These are phyloP conservation scores for Lutjanus campechanus DNA, from an alignment of 2,797 vertebrate genomes.

Conservation along the genomic window DNA sequence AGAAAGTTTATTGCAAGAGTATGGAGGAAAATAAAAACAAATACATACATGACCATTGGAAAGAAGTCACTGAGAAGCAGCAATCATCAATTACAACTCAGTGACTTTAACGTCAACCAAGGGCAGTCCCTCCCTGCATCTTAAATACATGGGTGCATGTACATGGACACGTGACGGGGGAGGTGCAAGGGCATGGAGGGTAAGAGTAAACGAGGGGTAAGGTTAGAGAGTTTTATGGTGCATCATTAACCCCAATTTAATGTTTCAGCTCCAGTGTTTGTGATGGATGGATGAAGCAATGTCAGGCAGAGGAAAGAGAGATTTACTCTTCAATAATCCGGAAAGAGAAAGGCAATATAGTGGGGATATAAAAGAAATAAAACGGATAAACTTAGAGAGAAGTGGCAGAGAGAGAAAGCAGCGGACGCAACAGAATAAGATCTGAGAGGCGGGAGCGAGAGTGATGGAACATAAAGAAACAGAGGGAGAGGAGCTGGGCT, in stretches of 20 bases:
- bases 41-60: not conserved
- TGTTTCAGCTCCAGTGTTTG: slow-evolving; percentile 39
- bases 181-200: slow-evolving; percentile 26
- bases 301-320: slow-evolving; percentile 32
- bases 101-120: slow-evolving; percentile 59
- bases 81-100: slow-evolving; percentile 25
- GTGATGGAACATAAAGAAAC: slow-evolving; percentile 48
- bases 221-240: slow-evolving; percentile 40
- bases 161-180: slow-evolving; percentile 4
- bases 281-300: slow-evolving; percentile 45
- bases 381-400: slow-evolving; percentile 18
- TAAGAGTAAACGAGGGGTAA: slow-evolving; percentile 25
- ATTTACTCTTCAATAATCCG: slow-evolving; percentile 44
- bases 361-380: slow-evolving; percentile 10
- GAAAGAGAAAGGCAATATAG: slow-evolving; percentile 38
- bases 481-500: slow-evolving; percentile 24
- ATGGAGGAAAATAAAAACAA: fast-evolving
- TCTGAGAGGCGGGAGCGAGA: slow-evolving; percentile 10
- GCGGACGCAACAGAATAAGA: slow-evolving; percentile 37
- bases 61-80: slow-evolving; percentile 12
- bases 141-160: slow-evolving; percentile 8
- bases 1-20: slow-evolving; percentile 8
- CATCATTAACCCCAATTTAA: slow-evolving; percentile 61
- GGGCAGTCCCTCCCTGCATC: slow-evolving; percentile 43
- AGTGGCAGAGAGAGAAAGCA: slow-evolving; percentile 4